A percentile compares a stretch with the other conserved stretches of the same genome.
Evolutionary conservation across 2,888 invertebrate species (phyloP).

Genomic region (Lacanobia wlatinum): DNA sequence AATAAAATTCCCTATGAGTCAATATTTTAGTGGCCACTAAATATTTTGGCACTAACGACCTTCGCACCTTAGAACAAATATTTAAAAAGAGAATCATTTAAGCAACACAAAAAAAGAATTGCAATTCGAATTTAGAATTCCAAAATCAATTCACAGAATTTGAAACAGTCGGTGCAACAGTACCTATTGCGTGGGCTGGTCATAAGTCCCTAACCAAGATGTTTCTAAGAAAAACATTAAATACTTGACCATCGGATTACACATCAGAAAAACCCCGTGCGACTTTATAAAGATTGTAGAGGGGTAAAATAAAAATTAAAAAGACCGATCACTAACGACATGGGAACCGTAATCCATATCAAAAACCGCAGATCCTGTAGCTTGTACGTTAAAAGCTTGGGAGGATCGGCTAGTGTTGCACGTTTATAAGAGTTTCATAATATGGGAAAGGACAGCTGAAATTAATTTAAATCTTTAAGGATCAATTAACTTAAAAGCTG

Average conservation of each 20-base stretch:
- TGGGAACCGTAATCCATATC: conserved; percentile 83
- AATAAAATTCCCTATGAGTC: neutral
- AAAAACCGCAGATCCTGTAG: conserved; percentile 80
- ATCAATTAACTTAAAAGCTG: too few relatives aligned
- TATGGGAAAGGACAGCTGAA: neutral
- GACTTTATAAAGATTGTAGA: conserved; percentile 52
- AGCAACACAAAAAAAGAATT: neutral
- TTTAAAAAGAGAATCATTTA: conserved; percentile 14
- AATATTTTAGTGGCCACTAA: conserved; percentile 6
- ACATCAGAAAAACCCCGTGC: conserved; percentile 69
- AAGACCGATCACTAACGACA: conserved; percentile 70
- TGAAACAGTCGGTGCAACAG: conserved; percentile 2
- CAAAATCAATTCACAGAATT: conserved; percentile 45
- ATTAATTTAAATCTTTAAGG: too few relatives aligned
- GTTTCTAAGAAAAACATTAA: conserved; percentile 54
- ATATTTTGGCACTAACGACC: conserved; percentile 16
- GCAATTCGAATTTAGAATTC: conserved; percentile 17
- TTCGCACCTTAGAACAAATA: neutral
- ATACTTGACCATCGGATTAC: conserved; percentile 37
- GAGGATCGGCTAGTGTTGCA: conserved; percentile 58
- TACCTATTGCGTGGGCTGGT: conserved; percentile 24
- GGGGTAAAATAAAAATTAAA: conserved; percentile 61
- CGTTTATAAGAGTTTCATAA: neutral
- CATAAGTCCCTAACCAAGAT: conserved; percentile 1
- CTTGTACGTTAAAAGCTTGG: conserved; percentile 70